Evolutionary conservation across 2,888 invertebrate genomes (phyloP), one percentile per base, ranked within the genome.

Genomic region (Lasioglossum vierecki): DNA sequence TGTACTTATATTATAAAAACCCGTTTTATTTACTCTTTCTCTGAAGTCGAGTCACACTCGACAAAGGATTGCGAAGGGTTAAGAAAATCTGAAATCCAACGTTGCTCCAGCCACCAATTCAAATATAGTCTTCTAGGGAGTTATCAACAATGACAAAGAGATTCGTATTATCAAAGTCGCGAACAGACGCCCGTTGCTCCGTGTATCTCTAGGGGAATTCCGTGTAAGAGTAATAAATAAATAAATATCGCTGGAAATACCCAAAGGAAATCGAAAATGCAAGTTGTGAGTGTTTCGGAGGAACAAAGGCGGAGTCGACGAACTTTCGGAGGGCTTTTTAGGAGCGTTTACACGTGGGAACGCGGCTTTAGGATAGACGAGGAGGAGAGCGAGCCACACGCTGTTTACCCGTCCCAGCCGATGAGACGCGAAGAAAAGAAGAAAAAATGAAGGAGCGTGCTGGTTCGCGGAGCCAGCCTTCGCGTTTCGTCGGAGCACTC

Each of bases 401-500:
- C 46, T 68, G 66, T 60, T 79, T 35, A 60, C 73, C 70, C 30
- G 39, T 13, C 57, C 74, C n/a, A 18, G 39, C 15, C 30, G 35
- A 49, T 49, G 46, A n/a, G 30, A 68, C 30, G 41, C 26, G 49
- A 30, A 73, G 18, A 71, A 71, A 49, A 15, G 71, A 73, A 60
- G 18, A 60, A 63, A 63, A 60, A 41, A 72, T 22, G 46, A 35
- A 39, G 39, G 39, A 30, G 39, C 15, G 68, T 13, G 53, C 60
- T 49, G 53, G 26, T 46, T 60, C 66, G 77, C 49, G 41, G 70
- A 68, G 68, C 53, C 74, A 73, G 72, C 26, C 26, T 77, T 73
- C 35, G 68, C 79, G 84, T 84, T 84, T 84, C 84, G 78, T 63
- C 82, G 66, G 74, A 41, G 78, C 35, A 84, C 79, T 4, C 74